phyloP scores from a whole-genome alignment of 2,888 invertebrate genomes.

The Limnephilus lunatus region DNA sequence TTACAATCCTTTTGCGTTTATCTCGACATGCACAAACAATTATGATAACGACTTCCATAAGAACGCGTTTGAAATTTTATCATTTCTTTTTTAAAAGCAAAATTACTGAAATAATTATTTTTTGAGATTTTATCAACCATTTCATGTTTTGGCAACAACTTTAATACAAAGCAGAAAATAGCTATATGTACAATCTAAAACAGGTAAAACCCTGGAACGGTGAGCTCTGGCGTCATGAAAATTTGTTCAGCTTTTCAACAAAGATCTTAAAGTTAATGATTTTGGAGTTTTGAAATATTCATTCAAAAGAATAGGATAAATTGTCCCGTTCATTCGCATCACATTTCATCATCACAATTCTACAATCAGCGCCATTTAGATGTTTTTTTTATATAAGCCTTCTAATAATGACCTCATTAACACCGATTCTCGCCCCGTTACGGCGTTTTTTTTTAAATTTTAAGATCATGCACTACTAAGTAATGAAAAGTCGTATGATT shows the following conservation, averaged over 20 bases:
- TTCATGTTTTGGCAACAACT: background rate
- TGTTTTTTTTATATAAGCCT: too few species aligned
- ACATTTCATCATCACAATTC: too few species aligned
- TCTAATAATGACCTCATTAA: too few species aligned
- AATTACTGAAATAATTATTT: too few species aligned
- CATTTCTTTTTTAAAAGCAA: background rate
- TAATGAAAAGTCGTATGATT: too few species aligned
- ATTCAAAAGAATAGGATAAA: too few species aligned
- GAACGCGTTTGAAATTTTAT: background rate
- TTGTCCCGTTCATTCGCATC: too few species aligned
- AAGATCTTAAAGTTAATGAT: background rate
- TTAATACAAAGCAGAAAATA: background rate
- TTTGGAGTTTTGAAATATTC: too few species aligned
- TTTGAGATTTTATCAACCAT: background rate
- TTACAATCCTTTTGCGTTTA: background rate
- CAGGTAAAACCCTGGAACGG: background rate
- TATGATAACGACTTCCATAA: background rate
- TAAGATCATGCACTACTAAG: too few species aligned
- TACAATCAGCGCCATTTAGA: too few species aligned
- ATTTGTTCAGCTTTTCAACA: background rate
- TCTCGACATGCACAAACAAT: background rate
- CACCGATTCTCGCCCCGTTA: too few species aligned
- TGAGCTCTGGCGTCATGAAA: background rate
- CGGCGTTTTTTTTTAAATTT: too few species aligned
- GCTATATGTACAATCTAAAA: background rate